Evolutionary conservation across 2,113 vertebrate species (phyloP), one percentile per base, ranked within the genome.

Genomic region (Heloderma charlesbogerti): DNA sequence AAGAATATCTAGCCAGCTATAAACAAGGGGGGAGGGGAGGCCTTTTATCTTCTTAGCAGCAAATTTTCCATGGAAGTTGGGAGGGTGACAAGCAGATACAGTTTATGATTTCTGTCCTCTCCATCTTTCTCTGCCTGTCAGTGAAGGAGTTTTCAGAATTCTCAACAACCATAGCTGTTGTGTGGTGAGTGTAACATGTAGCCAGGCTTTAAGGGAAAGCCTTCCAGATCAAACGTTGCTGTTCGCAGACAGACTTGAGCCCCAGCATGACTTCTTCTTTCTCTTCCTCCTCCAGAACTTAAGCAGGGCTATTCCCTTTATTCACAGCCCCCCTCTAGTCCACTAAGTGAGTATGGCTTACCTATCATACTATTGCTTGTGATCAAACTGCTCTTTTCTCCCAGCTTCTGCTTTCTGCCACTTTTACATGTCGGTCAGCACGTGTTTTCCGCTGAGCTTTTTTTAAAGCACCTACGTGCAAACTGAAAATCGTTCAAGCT

Each of bases 401-500:
- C 12, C 81, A 84, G 72, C 57, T 94, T 91, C 93, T 93, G 91
- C 88, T 94, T 7, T 82, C 77, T 95, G 84, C 90, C 94, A 89
- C 69, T 94, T 92, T 90, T 93, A 84, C 75, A 45, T 93, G 78
- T 91, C 40, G 75, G 92, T 91, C 93, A 80, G 91, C 90, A 69
- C 91, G 91, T 0, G 78, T 96, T 96, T 97, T 94, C 96, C 57
- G 4, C 81, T 93, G 79, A 96, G 90, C 81, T 96, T 96, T 93
- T 95, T 96, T 16, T 34, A 40, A 91, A 91, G 91, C 86, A 88
- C 92, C 95, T 92, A 66, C 90, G 72, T 89, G 94, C 93, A 93
- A 94, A 93, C 90, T 82, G 90, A 90, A 96, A 91, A 94, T 89
- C 88, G 22, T 51, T 88, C 13, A 60, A 84, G 94, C 91, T 93